Evolutionary conservation across 2,888 invertebrate species (phyloP).

Genomic region (Caradrina clavipalpis): DNA sequence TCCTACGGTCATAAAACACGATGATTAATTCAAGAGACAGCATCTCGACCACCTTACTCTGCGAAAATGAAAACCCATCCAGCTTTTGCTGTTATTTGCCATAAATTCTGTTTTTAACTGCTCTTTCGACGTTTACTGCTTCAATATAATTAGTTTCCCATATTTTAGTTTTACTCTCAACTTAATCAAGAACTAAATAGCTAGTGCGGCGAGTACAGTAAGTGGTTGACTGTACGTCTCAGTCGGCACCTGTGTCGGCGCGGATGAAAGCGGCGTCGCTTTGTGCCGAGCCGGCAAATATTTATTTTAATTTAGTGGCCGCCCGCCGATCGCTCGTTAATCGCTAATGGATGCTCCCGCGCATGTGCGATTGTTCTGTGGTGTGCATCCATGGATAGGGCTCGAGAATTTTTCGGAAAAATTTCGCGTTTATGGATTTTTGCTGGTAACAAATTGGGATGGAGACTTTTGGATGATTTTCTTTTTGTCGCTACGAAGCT

Average conservation of each 20-base stretch:
- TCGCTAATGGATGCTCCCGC: constrained; percentile 88
- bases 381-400: constrained; percentile 9
- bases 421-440: constrained; percentile 8
- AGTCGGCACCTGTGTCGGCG: constrained; percentile 89
- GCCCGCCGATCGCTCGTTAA: constrained; percentile 87
- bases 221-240: constrained; percentile 67
- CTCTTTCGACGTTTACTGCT: constrained; percentile 30
- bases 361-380: constrained; percentile 62
- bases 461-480: too few species aligned
- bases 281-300: constrained; percentile 88
- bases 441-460: too few species aligned
- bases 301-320: constrained; percentile 91
- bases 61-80: constrained; percentile 16
- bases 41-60: background rate
- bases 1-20: constrained; percentile 6
- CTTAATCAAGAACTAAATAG: constrained; percentile 54
- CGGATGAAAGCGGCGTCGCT: constrained; percentile 82
- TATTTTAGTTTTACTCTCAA: constrained; percentile 54
- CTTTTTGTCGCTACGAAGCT: too few species aligned
- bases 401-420: constrained; percentile 15
- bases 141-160: constrained; percentile 42
- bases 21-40: constrained; percentile 14
- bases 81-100: constrained; percentile 4
- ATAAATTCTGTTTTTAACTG: constrained; percentile 38
- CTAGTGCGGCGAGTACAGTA: constrained; percentile 42